Conservation (phyloP, 1,140 invertebrate species). For the Drosophila watanabei region DNA sequence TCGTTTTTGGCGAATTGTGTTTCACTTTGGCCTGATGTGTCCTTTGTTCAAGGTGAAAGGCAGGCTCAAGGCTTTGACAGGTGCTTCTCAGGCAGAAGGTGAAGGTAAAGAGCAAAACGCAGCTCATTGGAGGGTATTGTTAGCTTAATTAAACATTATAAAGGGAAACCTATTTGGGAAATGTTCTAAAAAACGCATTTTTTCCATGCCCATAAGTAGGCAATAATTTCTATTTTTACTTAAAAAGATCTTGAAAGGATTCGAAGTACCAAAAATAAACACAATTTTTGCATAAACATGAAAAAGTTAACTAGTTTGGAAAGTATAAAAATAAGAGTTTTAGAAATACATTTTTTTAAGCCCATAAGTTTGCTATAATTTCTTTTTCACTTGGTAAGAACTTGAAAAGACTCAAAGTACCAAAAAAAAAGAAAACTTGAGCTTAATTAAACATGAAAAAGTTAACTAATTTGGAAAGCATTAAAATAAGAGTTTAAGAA, state of each 20-base stretch:
- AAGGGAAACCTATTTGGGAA: not conserved
- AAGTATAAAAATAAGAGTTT: too few relatives aligned
- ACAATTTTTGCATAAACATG: too few relatives aligned
- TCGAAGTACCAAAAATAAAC: too few relatives aligned
- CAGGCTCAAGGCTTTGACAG: not conserved
- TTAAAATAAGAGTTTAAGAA: too few relatives aligned
- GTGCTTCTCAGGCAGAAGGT: not conserved
- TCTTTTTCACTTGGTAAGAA: not conserved
- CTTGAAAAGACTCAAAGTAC: not conserved
- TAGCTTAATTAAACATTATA: not conserved
- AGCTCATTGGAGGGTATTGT: not conserved
- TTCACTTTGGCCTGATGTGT: slow-evolving; percentile 4
- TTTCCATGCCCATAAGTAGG: not conserved
- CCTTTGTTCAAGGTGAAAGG: slow-evolving; percentile 42
- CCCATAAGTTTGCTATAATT: not conserved
- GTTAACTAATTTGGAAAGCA: not conserved
- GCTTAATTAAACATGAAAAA: not conserved
- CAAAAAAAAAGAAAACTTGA: not conserved
- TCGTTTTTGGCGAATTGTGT: slow-evolving; percentile 6
- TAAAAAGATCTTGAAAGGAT: too few relatives aligned
- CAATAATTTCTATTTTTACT: not conserved
- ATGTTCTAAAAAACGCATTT: not conserved
- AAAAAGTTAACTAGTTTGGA: too few relatives aligned
- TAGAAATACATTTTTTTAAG: too few relatives aligned
- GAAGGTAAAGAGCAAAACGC: not conserved